Evolutionary conservation across 2,797 vertebrate genomes (phyloP), one percentile per base, ranked within the genome.

Genomic region (Anguilla obscura): DNA sequence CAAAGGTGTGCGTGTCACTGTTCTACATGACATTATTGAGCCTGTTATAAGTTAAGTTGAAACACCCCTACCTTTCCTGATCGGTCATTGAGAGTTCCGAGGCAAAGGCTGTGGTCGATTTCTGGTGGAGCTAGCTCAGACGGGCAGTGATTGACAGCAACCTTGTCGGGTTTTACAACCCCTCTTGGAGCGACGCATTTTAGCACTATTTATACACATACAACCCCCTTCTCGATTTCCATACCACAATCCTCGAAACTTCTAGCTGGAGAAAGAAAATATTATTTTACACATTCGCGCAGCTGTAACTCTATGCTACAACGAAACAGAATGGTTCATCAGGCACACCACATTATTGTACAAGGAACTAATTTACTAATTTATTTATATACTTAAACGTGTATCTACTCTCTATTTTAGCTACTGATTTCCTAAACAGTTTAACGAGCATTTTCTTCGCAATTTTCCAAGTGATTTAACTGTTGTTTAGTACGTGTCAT

Each of bases 21-120:
- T n/a, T 40, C 48, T 7, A 24, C 18, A 48, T 80, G 9, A 48
- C 7, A 8, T 2, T n/a, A 18, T 50, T 80, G 76, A 9, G 36
- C 74, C n/a, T 80, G 1, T 14, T 60, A 40, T 79, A 40, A 36
- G 50, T 50, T 6, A 74, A 71, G 54, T 60, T 24, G 24, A 80
- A 58, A n/a, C 8, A 30, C 50, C 54, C 86, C 71, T 87, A 87
- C 86, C 86, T 87, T 82, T 87, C 74, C 74, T 9, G 24, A 40
- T 82, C 86, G 52, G 74, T 48, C 86, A 87, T 87, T 80, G 33
- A 16, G 33, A 27, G 45, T 30, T 71, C 12, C 48, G 69, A 18
- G 0, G 54, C 76, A 71, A 74, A 66, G 8, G 8, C 60, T 76
- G 40, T 48, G 16, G 40, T 24, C 18, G 76, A 50, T 80, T 80